Evolutionary conservation across 2,113 vertebrate species (phyloP).

Genomic region (Romanogobio albipinnatus): DNA sequence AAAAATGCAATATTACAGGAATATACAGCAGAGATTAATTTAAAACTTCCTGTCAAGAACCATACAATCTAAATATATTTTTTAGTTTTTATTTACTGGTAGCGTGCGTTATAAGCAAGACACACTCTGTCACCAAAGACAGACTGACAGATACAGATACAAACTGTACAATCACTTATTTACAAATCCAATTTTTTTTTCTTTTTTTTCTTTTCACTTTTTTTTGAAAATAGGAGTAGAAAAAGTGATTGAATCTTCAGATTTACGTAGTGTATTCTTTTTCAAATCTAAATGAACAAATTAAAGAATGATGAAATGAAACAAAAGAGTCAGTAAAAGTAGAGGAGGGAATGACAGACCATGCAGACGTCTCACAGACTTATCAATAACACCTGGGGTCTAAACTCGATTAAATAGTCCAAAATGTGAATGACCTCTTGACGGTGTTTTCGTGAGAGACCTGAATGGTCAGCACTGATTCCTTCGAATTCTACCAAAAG

Average conservation of each 20-base stretch:
- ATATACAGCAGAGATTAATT: constrained; percentile 95
- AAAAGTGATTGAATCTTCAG: constrained; percentile 81
- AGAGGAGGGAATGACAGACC: constrained; percentile 61
- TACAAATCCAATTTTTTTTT: constrained; percentile 83
- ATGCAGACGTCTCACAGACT: constrained; percentile 64
- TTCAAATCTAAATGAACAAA: constrained; percentile 75
- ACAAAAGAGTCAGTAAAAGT: constrained; percentile 58
- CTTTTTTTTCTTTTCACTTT: constrained; percentile 73
- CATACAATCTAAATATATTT: constrained; percentile 86
- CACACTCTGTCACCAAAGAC: constrained; percentile 90
- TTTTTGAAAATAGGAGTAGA: constrained; percentile 82
- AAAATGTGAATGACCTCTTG: constrained; percentile 66
- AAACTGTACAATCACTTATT: constrained; percentile 91
- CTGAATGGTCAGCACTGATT: constrained; percentile 51
- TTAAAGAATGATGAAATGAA: constrained; percentile 62
- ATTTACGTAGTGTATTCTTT: constrained; percentile 76
- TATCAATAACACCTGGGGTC: constrained; percentile 61
- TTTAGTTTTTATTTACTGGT: constrained; percentile 84
- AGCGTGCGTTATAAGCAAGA: constrained; percentile 91
- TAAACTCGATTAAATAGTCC: constrained; percentile 66
- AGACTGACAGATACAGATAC: constrained; percentile 89
- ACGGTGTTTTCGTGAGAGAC: constrained; percentile 59
- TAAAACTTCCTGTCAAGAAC: constrained; percentile 85
- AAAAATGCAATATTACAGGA: constrained; percentile 99
- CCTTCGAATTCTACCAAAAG: constrained; percentile 40